These are phyloP conservation scores for Crocodylus rhombifer DNA, from an alignment of 2,797 vertebrate species.

Conservation along the genomic window DNA sequence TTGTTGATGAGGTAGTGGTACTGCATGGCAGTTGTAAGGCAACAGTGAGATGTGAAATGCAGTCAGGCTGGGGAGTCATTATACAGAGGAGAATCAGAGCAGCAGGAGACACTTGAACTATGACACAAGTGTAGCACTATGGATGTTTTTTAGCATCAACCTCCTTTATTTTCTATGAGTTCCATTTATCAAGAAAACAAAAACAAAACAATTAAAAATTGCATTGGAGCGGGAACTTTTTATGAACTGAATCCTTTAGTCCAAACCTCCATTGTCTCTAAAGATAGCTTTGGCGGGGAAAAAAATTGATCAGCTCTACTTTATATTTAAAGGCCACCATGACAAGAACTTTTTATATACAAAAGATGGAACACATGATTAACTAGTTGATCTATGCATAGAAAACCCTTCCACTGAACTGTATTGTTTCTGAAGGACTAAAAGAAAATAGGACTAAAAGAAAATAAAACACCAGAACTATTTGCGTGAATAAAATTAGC, in stretches of 20 bases:
- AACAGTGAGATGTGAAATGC: not conserved
- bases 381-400: not conserved
- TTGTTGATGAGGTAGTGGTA: rapidly evolving
- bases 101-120: rapidly evolving
- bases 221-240: not conserved
- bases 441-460: not conserved
- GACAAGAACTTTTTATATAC: not conserved
- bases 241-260: not conserved
- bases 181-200: too few species aligned
- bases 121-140: not conserved
- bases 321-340: not conserved
- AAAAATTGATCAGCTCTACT: not conserved
- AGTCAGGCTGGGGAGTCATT: not conserved
- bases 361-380: not conserved
- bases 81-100: rapidly evolving
- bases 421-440: not conserved
- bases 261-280: not conserved
- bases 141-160: not conserved
- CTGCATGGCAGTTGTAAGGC: not conserved
- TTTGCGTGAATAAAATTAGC: rapidly evolving
- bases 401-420: not conserved
- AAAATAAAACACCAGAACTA: not conserved
- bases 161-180: not conserved
- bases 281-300: not conserved
- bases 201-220: too few species aligned